Conservation (phyloP, 1,140 invertebrate species). For the Coboldia fuscipes region DNA sequence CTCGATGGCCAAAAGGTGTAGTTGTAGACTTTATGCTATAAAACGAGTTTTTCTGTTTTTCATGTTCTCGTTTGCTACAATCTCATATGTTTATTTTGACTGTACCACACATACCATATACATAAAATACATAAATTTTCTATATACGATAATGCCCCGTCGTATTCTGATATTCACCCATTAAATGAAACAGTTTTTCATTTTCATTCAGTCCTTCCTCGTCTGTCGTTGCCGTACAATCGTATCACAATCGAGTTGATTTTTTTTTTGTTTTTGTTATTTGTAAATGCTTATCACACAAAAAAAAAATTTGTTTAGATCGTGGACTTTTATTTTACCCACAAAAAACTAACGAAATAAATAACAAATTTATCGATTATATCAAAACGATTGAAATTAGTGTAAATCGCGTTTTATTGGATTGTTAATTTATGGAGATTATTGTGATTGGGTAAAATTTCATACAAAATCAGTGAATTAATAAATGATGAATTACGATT, state of each 20-base stretch:
- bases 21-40: no score
- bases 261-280: no score
- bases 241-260: not conserved
- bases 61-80: no score
- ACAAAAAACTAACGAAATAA: not conserved
- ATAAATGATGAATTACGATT: not conserved
- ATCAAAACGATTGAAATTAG: no score
- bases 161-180: no score
- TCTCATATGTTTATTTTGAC: not conserved
- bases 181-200: conserved; percentile 1
- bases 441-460: not conserved
- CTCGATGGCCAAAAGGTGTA: no score
- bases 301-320: conserved; percentile 1
- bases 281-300: not conserved
- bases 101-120: not conserved
- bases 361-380: not conserved
- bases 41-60: no score
- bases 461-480: not conserved
- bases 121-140: not conserved
- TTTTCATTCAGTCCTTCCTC: conserved; percentile 1
- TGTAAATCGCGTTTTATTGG: no score
- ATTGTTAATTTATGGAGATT: no score
- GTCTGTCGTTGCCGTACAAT: conserved; percentile 1
- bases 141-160: no score
- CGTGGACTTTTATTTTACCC: no score